Conservation (phyloP, 2,113 vertebrate species). For the Podarcis raffonei region DNA sequence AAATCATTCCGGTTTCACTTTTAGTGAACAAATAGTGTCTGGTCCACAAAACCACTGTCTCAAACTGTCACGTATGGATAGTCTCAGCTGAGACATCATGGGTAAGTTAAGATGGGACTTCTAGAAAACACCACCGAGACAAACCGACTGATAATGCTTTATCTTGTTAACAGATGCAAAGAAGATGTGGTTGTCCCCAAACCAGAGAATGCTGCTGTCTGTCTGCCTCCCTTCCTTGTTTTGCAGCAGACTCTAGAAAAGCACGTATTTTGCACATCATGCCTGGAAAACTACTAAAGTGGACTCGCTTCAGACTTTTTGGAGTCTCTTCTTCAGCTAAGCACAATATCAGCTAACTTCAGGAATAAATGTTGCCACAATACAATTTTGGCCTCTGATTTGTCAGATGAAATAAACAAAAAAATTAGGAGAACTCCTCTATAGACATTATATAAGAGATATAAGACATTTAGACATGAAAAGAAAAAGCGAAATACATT, state of each 20-base stretch:
- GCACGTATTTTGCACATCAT: too few relatives aligned
- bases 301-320: neutral
- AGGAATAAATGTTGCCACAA: neutral
- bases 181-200: neutral
- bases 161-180: neutral
- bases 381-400: neutral
- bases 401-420: neutral
- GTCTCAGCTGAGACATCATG: neutral
- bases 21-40: fast-evolving
- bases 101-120: neutral
- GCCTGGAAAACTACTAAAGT: neutral
- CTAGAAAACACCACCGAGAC: neutral
- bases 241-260: neutral
- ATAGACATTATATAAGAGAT: neutral
- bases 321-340: neutral
- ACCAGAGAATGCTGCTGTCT: neutral
- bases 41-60: neutral
- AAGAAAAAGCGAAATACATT: neutral
- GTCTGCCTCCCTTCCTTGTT: neutral
- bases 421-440: neutral
- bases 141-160: neutral
- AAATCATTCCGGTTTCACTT: fast-evolving
- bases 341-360: neutral
- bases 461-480: neutral
- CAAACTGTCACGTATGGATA: neutral